These are phyloP conservation scores for Mionectes olivaceus DNA, from an alignment of 2,797 vertebrate species.

Conservation along the genomic window DNA sequence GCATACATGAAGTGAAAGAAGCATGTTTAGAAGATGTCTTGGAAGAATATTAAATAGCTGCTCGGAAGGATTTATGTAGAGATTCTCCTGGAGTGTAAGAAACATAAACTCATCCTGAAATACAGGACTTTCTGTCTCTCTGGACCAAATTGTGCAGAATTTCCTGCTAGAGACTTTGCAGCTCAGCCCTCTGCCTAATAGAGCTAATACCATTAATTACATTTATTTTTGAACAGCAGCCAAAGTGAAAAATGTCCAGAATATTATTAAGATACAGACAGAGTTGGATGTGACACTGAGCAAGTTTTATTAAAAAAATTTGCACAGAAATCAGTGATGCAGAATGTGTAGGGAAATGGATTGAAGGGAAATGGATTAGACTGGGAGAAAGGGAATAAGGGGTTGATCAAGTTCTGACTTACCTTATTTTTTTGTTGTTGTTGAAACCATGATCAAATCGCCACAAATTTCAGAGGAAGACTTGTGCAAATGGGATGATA, in stretches of 20 bases:
- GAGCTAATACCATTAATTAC: neutral
- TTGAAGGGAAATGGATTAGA: neutral
- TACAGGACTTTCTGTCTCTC: neutral
- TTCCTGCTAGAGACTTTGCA: neutral
- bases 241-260: neutral
- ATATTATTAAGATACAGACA: constrained; percentile 7
- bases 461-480: neutral
- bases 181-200: neutral
- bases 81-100: neutral
- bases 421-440: neutral
- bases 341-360: neutral
- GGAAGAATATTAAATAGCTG: neutral
- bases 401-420: neutral
- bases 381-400: neutral
- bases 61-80: neutral
- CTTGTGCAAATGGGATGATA: neutral
- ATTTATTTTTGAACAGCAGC: neutral
- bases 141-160: neutral
- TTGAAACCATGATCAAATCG: neutral
- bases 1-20: neutral
- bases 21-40: neutral
- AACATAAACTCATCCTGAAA: neutral
- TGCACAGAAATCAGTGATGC: neutral
- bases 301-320: neutral
- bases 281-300: neutral